Evolutionary conservation across 1,140 invertebrate genomes (phyloP).

Genomic region (Mercenaria mercenaria): DNA sequence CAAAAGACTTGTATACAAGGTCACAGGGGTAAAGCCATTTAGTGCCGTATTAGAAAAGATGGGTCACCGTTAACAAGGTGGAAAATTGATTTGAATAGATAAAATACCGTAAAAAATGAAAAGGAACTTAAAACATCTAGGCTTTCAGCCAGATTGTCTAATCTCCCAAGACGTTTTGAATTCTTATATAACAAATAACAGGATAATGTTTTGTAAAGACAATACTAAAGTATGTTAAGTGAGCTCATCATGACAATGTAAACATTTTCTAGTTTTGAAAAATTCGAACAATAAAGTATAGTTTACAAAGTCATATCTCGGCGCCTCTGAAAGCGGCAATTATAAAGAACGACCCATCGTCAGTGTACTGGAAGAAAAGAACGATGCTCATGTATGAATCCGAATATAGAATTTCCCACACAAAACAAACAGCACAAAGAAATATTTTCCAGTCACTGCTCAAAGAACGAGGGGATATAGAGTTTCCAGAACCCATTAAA

Average conservation of each 20-base stretch:
- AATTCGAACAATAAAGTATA: neutral
- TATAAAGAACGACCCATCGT: too few relatives aligned
- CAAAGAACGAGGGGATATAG: neutral
- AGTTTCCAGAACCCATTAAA: too few relatives aligned
- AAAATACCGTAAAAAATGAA: conserved; percentile 21
- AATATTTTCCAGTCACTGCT: neutral
- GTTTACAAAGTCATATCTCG: too few relatives aligned
- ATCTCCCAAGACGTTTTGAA: neutral
- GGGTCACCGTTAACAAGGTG: conserved; percentile 42
- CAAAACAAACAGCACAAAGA: neutral
- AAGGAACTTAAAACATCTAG: conserved; percentile 7
- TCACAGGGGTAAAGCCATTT: conserved; percentile 10
- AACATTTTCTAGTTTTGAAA: neutral
- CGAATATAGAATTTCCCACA: neutral
- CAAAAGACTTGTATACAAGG: conserved; percentile 20
- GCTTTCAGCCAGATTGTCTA: neutral
- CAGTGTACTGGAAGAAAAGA: neutral
- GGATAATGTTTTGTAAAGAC: neutral
- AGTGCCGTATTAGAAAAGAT: neutral
- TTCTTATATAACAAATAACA: neutral
- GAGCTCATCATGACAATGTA: neutral
- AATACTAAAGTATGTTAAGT: neutral
- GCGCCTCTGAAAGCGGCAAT: too few relatives aligned
- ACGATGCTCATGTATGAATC: neutral
- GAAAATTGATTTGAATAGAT: conserved; percentile 33